Evolutionary conservation across 2,113 vertebrate genomes (phyloP).

Genomic region (Brienomyrus brachyistius): DNA sequence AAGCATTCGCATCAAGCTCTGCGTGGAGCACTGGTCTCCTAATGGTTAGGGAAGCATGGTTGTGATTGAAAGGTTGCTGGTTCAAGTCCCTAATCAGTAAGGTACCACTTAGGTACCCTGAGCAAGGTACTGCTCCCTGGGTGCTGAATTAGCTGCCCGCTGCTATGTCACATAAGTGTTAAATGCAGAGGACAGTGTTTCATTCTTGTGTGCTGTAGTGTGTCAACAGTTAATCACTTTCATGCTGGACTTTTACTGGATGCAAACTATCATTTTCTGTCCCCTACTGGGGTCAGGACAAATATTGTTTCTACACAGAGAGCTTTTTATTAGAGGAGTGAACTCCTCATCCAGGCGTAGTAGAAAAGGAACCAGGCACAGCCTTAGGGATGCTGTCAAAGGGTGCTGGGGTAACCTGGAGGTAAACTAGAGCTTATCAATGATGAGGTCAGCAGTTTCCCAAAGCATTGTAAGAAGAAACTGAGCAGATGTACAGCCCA

Average conservation of each 20-base stretch:
- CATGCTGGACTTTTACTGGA: not conserved
- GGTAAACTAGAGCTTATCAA: conserved; percentile 3
- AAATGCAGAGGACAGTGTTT: too few species aligned
- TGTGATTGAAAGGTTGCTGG: too few species aligned
- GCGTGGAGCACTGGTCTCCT: too few species aligned
- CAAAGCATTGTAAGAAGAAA: not conserved
- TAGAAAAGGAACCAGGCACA: not conserved
- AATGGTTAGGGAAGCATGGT: too few species aligned
- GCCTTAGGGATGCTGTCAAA: not conserved
- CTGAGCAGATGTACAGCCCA: not conserved
- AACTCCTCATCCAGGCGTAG: not conserved
- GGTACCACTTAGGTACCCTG: too few species aligned
- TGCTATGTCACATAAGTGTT: too few species aligned
- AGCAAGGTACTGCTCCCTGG: too few species aligned
- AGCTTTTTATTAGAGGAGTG: not conserved
- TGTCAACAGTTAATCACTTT: too few species aligned
- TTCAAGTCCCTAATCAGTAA: too few species aligned
- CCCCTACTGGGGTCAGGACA: conserved; percentile 1
- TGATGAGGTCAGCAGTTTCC: not conserved
- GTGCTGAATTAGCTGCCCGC: too few species aligned
- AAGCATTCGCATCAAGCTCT: not conserved
- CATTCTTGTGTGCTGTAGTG: too few species aligned
- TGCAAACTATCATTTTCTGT: not conserved
- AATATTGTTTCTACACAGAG: conserved; percentile 10
- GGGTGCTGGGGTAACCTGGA: not conserved